These are phyloP conservation scores for Oligia latruncula DNA, from an alignment of 2,888 invertebrate species.

Conservation along the genomic window DNA sequence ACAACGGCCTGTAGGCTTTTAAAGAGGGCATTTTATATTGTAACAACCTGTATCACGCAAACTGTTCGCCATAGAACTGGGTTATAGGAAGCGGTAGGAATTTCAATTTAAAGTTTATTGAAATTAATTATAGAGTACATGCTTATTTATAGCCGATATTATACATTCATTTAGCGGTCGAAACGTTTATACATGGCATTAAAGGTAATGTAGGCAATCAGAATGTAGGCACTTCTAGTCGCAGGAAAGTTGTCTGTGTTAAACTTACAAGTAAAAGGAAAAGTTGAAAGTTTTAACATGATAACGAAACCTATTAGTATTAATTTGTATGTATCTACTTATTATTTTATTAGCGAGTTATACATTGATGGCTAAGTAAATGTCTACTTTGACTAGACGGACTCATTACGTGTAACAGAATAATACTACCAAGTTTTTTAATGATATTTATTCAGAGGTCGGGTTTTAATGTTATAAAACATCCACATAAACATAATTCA, in stretches of 20 bases:
- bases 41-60: conserved; percentile 72
- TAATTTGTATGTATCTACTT: no score
- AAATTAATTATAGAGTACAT: conserved; percentile 49
- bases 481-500: conserved; percentile 25
- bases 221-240: conserved; percentile 6
- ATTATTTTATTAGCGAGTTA: not conserved
- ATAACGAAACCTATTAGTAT: not conserved
- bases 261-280: not conserved
- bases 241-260: not conserved
- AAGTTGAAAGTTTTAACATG: not conserved
- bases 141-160: conserved; percentile 8
- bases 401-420: not conserved
- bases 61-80: conserved; percentile 58
- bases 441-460: conserved; percentile 3
- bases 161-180: not conserved
- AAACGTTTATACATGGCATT: not conserved
- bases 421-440: not conserved
- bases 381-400: not conserved
- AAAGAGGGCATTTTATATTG: conserved; percentile 62
- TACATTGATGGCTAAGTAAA: conserved; percentile 1
- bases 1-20: conserved; percentile 63
- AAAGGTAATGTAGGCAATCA: not conserved
- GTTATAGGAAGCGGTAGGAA: conserved; percentile 66
- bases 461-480: conserved; percentile 6
- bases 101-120: conserved; percentile 68